Base-by-base conservation (phyloP, 2,888 invertebrate genomes). In the Noctua janthe region DNA sequence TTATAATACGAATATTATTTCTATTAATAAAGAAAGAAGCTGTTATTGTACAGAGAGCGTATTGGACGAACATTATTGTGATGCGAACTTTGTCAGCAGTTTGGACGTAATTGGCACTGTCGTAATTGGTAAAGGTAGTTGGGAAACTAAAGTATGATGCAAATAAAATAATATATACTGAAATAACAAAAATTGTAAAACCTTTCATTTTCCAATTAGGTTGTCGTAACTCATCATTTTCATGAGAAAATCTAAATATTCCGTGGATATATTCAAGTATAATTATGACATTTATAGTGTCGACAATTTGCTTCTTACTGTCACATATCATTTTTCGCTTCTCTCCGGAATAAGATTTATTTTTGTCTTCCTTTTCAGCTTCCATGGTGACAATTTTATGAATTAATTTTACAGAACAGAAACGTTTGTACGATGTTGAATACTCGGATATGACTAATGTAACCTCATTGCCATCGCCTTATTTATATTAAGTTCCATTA, bases 131-230 rank as follows among this genome's bases (percentile, higher is more conserved):
- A 69, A 72, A 84, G 39, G 15, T 72, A 49, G 62, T 62, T 15
- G 79, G 85, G 23, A 69, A 80, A n/a, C n/a, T n/a, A 56, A 84
- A 84, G 69, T 72, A 82, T 94, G 47, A 47, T 59, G 29, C 73
- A 62, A 83, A 83, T 39, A 83, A 85, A 70, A 74, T 71, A 20
- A 81, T 39, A 49, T 71, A 85, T 39, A 71, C 49, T 49, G 66
- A 59, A 51, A 83, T 66, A 1, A 83, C 2, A 20, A 71, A 74
- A 78, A 78, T 39, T 49, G 83, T 71, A 51, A 74, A 74, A 54
- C 29, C 43, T 74, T 74, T 83, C 83, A 83, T 78, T 54, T 74
- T 79, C 83, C 83, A 71, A 67, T 71, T 71, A n/a, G 83, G 83
- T 49, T 23, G 74, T 59, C 66, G 78, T 67, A 83, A 71, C 59